phyloP scores from a whole-genome alignment of 2,113 vertebrate species.

The Tragulus kanchil region DNA sequence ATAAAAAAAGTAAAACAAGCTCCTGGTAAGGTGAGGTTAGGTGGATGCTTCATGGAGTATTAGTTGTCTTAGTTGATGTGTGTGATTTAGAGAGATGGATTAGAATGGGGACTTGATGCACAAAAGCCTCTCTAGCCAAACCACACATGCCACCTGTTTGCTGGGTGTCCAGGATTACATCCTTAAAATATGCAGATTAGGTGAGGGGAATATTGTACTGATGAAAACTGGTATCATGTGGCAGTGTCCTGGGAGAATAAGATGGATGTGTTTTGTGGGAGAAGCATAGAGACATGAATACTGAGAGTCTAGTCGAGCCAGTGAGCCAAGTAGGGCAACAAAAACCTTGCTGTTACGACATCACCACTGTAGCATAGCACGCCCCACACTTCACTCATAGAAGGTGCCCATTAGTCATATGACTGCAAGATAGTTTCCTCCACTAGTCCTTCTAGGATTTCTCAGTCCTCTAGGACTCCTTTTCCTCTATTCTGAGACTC shows the following conservation, averaged over 20 bases:
- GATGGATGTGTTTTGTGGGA: neutral
- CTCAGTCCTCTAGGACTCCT: neutral
- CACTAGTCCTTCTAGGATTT: neutral
- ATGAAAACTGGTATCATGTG: neutral
- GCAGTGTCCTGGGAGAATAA: neutral
- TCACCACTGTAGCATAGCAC: neutral
- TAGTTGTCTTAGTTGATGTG: too few species aligned
- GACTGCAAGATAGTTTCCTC: neutral
- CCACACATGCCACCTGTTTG: neutral
- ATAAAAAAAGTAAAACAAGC: neutral
- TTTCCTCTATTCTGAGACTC: neutral
- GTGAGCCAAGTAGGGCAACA: neutral
- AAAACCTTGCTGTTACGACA: neutral
- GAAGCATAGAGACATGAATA: neutral
- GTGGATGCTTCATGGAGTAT: neutral
- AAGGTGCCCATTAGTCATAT: accelerated
- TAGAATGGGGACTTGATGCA: neutral
- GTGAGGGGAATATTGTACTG: neutral
- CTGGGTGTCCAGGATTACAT: neutral
- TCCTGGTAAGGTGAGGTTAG: too few species aligned
- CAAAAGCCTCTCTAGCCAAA: neutral
- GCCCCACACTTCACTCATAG: neutral
- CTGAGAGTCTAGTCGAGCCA: neutral
- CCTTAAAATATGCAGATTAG: neutral
- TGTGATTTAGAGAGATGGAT: neutral